Evolutionary conservation across 2,113 vertebrate species (phyloP).

Genomic region (Uropsilus gracilis): DNA sequence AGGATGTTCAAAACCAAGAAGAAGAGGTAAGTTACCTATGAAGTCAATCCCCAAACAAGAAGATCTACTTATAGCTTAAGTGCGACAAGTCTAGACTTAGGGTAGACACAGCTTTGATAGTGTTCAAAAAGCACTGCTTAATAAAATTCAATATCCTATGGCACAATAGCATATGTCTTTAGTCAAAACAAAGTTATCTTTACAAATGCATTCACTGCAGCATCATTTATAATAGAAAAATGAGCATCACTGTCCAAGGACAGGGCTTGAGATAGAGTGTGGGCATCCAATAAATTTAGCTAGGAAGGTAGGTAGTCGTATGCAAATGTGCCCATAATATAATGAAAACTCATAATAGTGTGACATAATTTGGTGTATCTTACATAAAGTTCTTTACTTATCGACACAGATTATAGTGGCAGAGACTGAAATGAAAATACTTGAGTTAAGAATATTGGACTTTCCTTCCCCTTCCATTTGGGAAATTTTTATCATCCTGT

Average conservation of each 20-base stretch:
- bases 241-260: neutral
- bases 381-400: neutral
- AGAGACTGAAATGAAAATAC: neutral
- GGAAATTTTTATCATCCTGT: neutral
- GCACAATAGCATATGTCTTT: neutral
- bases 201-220: neutral
- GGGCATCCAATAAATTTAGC: neutral
- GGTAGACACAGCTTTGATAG: neutral
- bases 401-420: neutral
- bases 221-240: neutral
- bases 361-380: neutral
- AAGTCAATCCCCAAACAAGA: neutral
- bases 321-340: neutral
- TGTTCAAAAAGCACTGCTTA: neutral
- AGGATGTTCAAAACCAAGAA: neutral
- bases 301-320: neutral
- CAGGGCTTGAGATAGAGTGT: neutral
- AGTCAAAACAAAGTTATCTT: neutral
- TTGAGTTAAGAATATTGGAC: neutral
- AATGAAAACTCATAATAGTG: neutral
- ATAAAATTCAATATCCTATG: neutral
- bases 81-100: neutral
- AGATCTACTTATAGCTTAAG: neutral
- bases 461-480: neutral
- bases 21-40: neutral